Percentiles rank a stretch among this genome's conserved stretches.
These are phyloP conservation scores for Stegostoma tigrinum DNA, from an alignment of 2,113 vertebrate genomes.

Conservation along the genomic window DNA sequence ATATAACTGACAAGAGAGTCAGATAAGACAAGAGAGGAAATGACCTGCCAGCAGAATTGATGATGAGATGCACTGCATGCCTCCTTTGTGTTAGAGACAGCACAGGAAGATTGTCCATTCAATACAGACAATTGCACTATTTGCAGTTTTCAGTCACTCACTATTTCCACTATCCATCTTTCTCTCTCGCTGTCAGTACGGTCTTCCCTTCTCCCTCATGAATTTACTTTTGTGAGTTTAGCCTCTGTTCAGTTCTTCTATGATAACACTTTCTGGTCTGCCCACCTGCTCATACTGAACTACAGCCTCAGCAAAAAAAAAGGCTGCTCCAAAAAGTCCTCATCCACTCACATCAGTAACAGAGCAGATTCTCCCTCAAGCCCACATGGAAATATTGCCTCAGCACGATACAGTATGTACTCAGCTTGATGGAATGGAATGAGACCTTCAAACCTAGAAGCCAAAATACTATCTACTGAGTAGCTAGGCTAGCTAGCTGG, in stretches of 20 bases:
- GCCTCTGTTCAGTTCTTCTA: not conserved
- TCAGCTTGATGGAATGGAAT: not conserved
- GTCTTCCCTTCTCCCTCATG: not conserved
- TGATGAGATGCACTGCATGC: not conserved
- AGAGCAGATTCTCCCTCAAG: not conserved
- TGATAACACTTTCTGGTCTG: not conserved
- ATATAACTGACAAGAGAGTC: not conserved
- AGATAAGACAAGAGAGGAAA: conserved; percentile 12
- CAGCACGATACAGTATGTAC: not conserved
- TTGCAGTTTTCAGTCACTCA: not conserved
- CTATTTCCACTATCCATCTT: not conserved
- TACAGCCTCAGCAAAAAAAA: not conserved
- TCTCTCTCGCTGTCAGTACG: not conserved
- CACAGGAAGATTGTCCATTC: not conserved
- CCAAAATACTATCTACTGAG: not conserved
- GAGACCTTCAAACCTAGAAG: not conserved
- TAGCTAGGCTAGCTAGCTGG: not conserved
- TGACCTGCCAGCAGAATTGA: not conserved
- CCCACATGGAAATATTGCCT: not conserved
- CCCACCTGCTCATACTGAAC: not conserved
- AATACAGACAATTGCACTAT: not conserved
- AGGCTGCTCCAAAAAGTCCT: not conserved
- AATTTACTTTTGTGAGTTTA: not conserved
- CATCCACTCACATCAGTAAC: not conserved
- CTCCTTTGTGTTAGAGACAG: not conserved